Base-by-base conservation (phyloP, 2,888 invertebrate genomes). In the Drosophila paranaensis region DNA sequence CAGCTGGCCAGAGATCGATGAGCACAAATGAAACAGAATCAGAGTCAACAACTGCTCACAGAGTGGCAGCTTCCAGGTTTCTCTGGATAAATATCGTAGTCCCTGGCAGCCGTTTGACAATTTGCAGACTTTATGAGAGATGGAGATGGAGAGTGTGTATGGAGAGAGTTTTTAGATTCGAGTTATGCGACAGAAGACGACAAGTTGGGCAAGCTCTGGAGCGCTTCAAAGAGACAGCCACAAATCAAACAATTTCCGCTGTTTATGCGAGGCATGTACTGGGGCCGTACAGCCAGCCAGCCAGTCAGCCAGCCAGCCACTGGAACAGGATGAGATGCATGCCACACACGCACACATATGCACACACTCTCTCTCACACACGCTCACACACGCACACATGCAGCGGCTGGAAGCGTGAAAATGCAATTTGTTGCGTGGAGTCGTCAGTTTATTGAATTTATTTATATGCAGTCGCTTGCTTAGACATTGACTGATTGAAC, bases 401-500 rank as follows among this genome's bases (percentile, higher is more conserved):
- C n/a, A 33, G 2, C 16, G 45, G 10, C 46, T 27, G 46, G 13
- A 66, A 50, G 48, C 43, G 54, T 66, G 65, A 46, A 71, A 83
- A 80, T 86, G 83, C 83, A 83, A 86, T 83, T 83, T 80, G 87
- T 79, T 72, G 74, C 72, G 45, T 51, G 72, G 75, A 62, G 45
- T 74, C 69, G 62, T 58, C 72, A 62, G 76, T 79, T 83, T 88
- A 83, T 88, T 83, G 87, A 80, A 88, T 88, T 86, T 86, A 82
- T 88, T 88, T 83, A 73, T 82, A 80, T 86, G 83, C 71, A 73
- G 68, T 74, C 63, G 58, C 60, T 66, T 67, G 73, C 76, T 75
- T 71, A 80, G 88, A 82, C 83, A 81, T 68, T 70, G 83, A 79
- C 74, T 71, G 83, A 74, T 75, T 84, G 87, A 70, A 33, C 62